phyloP scores from a whole-genome alignment of 2,888 invertebrate genomes.

The Torymus tubicola region DNA sequence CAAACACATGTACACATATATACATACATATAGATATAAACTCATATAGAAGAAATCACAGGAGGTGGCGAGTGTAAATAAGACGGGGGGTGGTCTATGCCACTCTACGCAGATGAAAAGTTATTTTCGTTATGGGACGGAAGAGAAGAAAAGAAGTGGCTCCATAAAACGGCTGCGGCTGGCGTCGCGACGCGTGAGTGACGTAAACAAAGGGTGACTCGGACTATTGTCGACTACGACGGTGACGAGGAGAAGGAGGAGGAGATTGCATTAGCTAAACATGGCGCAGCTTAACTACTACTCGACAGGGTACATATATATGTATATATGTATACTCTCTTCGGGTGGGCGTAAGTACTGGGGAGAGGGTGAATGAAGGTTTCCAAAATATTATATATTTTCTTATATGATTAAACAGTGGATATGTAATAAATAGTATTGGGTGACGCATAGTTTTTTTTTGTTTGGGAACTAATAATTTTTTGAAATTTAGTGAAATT shows the following conservation, averaged over 20 bases:
- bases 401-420: too few relatives aligned
- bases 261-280: constrained; percentile 65
- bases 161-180: constrained; percentile 64
- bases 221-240: constrained; percentile 51
- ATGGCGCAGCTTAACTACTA: constrained; percentile 44
- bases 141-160: constrained; percentile 61
- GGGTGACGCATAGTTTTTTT: too few relatives aligned
- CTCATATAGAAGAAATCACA: not conserved
- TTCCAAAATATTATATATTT: too few relatives aligned
- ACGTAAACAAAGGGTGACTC: constrained; percentile 64
- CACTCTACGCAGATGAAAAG: constrained; percentile 65
- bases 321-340: not conserved
- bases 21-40: not conserved
- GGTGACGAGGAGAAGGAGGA: not conserved
- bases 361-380: too few relatives aligned
- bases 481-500: too few relatives aligned
- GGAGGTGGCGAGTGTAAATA: constrained; percentile 58
- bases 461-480: too few relatives aligned
- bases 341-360: not conserved
- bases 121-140: constrained; percentile 64
- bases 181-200: not conserved
- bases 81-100: constrained; percentile 58
- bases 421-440: too few relatives aligned
- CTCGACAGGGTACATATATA: not conserved
- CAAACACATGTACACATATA: not conserved